These are phyloP conservation scores for Phataginus tricuspis DNA, from an alignment of 2,797 vertebrate species.

Conservation along the genomic window DNA sequence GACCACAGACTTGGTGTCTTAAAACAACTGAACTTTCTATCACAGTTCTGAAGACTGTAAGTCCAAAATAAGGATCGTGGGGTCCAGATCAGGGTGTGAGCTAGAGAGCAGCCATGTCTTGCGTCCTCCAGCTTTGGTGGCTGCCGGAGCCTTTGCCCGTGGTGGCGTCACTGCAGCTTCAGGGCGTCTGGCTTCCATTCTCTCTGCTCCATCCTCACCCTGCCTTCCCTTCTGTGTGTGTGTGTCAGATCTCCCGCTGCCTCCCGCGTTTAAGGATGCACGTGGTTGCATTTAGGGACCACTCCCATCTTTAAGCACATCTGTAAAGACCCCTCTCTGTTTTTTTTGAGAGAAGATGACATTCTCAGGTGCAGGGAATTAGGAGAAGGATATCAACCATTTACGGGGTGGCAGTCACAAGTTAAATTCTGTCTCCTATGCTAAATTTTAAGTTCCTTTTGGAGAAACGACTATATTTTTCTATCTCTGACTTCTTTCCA, in stretches of 20 bases:
- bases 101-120: rapidly evolving
- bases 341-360: neutral
- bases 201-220: neutral
- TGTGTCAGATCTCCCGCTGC: rapidly evolving
- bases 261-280: too few relatives aligned
- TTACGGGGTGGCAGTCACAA: neutral
- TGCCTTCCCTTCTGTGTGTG: rapidly evolving
- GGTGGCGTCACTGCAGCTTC: rapidly evolving
- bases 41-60: neutral
- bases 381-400: rapidly evolving
- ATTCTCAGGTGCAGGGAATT: neutral
- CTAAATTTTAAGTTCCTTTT: neutral
- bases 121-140: neutral
- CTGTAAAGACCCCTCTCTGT: neutral
- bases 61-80: rapidly evolving
- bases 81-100: neutral
- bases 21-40: neutral
- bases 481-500: neutral
- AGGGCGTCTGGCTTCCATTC: rapidly evolving
- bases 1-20: neutral
- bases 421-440: neutral
- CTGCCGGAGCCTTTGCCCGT: rapidly evolving
- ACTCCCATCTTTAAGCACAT: neutral
- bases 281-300: neutral
- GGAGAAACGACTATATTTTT: neutral